A percentile compares a stretch with the other conserved stretches of the same genome.
phyloP scores from a whole-genome alignment of 2,797 vertebrate species.

The Emys orbicularis region DNA sequence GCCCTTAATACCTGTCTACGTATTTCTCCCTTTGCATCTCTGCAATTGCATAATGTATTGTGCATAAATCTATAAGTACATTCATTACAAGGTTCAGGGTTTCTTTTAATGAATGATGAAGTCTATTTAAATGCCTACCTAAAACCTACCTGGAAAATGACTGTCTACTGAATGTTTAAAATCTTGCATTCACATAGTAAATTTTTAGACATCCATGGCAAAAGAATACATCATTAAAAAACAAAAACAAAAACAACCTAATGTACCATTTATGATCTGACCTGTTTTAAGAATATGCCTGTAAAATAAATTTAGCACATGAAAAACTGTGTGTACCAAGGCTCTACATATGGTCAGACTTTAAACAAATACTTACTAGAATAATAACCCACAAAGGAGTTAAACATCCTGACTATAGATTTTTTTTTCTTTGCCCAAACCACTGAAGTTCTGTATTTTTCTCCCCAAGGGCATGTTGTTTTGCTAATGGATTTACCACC shows the following conservation, averaged over 20 bases:
- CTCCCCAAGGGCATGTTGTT: slow-evolving; percentile 64
- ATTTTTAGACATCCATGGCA: neutral
- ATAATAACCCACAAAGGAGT: slow-evolving; percentile 73
- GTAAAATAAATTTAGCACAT: slow-evolving; percentile 76
- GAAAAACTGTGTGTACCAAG: slow-evolving; percentile 50
- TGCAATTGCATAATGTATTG: neutral
- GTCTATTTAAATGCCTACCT: neutral
- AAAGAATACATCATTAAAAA: neutral
- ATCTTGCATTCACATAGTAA: neutral
- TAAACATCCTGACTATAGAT: slow-evolving; percentile 65
- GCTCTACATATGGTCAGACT: slow-evolving; percentile 74
- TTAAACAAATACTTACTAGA: slow-evolving; percentile 70
- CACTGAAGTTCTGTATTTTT: slow-evolving; percentile 71
- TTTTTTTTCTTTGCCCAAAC: slow-evolving; percentile 72
- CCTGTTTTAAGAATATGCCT: slow-evolving; percentile 55
- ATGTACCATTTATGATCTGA: slow-evolving; percentile 47
- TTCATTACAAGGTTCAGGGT: neutral
- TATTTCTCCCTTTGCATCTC: neutral
- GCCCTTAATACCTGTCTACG: neutral
- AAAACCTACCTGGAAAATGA: neutral
- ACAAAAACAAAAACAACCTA: slow-evolving; percentile 35
- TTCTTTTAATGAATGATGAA: neutral
- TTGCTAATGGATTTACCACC: slow-evolving; percentile 83
- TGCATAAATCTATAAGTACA: neutral
- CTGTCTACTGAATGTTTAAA: neutral